phyloP scores from a whole-genome alignment of 2,113 vertebrate species.

The Nestor notabilis region DNA sequence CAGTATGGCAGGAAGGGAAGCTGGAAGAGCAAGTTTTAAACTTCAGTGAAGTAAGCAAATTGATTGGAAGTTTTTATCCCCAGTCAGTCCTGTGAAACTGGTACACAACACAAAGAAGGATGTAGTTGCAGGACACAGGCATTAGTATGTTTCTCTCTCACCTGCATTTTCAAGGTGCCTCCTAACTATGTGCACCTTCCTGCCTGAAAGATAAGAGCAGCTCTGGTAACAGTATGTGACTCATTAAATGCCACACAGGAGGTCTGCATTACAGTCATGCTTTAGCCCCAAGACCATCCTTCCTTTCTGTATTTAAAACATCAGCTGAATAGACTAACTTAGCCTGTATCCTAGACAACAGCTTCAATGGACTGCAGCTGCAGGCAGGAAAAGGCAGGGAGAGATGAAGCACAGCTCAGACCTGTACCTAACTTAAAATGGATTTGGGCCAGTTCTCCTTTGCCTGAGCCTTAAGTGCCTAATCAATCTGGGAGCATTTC shows the following conservation, averaged over 20 bases:
- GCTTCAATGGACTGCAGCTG: background rate
- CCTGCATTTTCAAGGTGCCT: background rate
- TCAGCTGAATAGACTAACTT: background rate
- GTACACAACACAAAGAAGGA: background rate
- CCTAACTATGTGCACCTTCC: background rate
- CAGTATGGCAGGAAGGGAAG: background rate
- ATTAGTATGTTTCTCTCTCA: background rate
- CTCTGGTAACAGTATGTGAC: background rate
- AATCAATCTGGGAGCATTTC: background rate
- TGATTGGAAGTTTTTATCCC: background rate
- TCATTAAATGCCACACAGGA: background rate
- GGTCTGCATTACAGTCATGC: background rate
- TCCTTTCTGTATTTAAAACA: background rate
- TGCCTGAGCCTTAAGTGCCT: background rate
- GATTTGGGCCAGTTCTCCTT: background rate
- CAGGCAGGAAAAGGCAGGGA: background rate
- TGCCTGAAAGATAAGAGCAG: background rate
- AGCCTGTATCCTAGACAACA: constrained; percentile 49
- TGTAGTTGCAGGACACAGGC: background rate
- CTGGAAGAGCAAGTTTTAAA: background rate
- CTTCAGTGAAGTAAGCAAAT: background rate
- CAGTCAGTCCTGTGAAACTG: background rate
- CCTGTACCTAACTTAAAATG: background rate
- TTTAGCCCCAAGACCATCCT: background rate
- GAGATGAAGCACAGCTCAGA: background rate